Base-by-base conservation (phyloP, 1,140 invertebrate genomes). In the Melipona quadrifasciata region DNA sequence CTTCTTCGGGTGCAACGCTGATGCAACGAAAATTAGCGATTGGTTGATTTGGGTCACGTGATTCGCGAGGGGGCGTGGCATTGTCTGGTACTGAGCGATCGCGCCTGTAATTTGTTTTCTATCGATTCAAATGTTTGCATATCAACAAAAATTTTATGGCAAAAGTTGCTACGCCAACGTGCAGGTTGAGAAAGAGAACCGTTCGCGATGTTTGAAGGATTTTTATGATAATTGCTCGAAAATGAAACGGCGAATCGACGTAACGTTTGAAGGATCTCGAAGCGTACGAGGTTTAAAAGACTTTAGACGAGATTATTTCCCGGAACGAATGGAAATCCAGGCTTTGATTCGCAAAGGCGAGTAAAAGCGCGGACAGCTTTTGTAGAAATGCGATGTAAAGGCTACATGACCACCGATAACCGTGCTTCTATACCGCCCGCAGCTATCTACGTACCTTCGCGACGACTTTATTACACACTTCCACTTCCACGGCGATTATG, bases 381-480 rank as follows among this genome's bases (percentile, higher is more conserved):
- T 27, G 16, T 47, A 72, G 71, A 8, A 53, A 53, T 1, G 71
- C 27, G 10, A 19, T 70, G 10, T 16, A 39, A 27, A 21, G 10
- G 19, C 24, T 39, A 8, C 68, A n/a, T 67, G 47, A 71, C 27
- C 67, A 17, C 47, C 17, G 17, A 17, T 27, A 73, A 73, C 53
- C 17, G 17, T 21, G 10, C 17, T 27, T 17, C 17, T 12, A 11
- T 10, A 19, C 70, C 2, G 2, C 10, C 31, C 31, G 24, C 39
- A 11, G n/a, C n/a, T 72, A 51, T 51, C 21, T 5, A 27, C n/a
- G 39, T 47, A 47, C 39, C 16, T 73, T 73, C 27, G 51, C 19
- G 71, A 47, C 71, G 53, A 53, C n/a, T 53, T 73, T 73, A 73
- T 73, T 73, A 73, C 4, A 73, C 47, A 2, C n/a, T 51, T 73